A percentile compares a stretch with the other conserved stretches of the same genome.
phyloP scores from a whole-genome alignment of 2,888 invertebrate genomes.

The Lithophane ornitopus region DNA sequence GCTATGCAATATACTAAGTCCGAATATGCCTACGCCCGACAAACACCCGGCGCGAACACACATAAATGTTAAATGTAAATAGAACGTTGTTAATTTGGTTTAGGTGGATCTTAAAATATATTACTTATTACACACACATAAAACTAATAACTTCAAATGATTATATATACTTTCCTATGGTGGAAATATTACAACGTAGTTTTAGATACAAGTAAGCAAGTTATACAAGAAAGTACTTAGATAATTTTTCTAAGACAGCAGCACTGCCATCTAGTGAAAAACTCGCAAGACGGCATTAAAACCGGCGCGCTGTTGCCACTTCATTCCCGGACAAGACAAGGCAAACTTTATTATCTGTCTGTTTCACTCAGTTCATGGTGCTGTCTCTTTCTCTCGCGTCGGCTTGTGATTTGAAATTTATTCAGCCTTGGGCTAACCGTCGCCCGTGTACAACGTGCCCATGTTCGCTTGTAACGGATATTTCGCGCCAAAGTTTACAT shows the following conservation, averaged over 20 bases:
- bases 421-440: conserved; percentile 86
- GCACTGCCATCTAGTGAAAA: conserved; percentile 78
- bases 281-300: conserved; percentile 71
- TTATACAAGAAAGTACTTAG: not conserved
- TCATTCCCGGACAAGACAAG: conserved; percentile 74
- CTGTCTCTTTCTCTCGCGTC: conserved; percentile 76
- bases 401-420: conserved; percentile 77
- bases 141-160: not conserved
- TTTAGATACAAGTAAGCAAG: conserved; percentile 9
- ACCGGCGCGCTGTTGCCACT: conserved; percentile 74
- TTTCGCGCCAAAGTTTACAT: conserved; percentile 84
- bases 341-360: conserved; percentile 73
- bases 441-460: conserved; percentile 79
- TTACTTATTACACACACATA: not conserved
- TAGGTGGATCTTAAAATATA: not conserved
- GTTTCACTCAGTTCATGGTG: conserved; percentile 61
- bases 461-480: conserved; percentile 69
- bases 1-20: not conserved
- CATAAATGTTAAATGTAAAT: not conserved
- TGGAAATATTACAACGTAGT: not conserved
- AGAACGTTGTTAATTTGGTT: not conserved
- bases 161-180: not conserved
- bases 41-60: not conserved
- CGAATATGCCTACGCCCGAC: not conserved
- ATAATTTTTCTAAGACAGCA: conserved; percentile 42